A percentile compares a stretch with the other conserved stretches of the same genome.
Conservation (phyloP, 2,797 vertebrate species). For the Sphaeramia orbicularis region DNA sequence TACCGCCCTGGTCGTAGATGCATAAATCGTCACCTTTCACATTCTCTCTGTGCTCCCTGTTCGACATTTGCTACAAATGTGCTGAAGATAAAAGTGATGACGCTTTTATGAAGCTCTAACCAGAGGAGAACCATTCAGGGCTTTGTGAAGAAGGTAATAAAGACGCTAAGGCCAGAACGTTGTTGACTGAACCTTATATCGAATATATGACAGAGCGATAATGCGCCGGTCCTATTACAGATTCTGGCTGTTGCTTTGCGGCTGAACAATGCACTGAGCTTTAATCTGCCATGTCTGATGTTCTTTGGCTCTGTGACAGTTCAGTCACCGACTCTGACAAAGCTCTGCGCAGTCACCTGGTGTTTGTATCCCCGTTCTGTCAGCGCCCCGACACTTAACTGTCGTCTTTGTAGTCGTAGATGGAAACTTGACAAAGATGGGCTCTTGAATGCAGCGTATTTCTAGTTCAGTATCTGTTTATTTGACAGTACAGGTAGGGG, state of each 20-base stretch:
- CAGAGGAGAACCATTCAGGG: too few species aligned
- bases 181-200: neutral
- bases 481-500: too few species aligned
- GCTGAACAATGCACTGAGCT: conserved; percentile 9
- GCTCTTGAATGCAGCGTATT: too few species aligned
- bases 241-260: neutral
- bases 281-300: conserved; percentile 13
- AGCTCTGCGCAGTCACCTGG: conserved; percentile 25
- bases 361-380: conserved; percentile 9
- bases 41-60: too few species aligned
- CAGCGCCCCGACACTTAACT: conserved; percentile 3
- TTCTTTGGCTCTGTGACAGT: conserved; percentile 12
- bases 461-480: too few species aligned
- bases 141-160: neutral
- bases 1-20: too few species aligned
- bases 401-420: conserved; percentile 4
- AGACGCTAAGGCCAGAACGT: too few species aligned
- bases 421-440: too few species aligned
- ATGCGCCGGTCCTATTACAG: conserved; percentile 8
- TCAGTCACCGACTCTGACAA: conserved; percentile 30
- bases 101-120: too few species aligned
- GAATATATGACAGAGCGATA: neutral
- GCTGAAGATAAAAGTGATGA: too few species aligned
- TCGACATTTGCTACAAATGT: too few species aligned
- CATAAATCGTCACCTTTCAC: too few species aligned